These are phyloP conservation scores for Smutsia temminckii DNA, from an alignment of 2,797 vertebrate genomes.

Conservation along the genomic window DNA sequence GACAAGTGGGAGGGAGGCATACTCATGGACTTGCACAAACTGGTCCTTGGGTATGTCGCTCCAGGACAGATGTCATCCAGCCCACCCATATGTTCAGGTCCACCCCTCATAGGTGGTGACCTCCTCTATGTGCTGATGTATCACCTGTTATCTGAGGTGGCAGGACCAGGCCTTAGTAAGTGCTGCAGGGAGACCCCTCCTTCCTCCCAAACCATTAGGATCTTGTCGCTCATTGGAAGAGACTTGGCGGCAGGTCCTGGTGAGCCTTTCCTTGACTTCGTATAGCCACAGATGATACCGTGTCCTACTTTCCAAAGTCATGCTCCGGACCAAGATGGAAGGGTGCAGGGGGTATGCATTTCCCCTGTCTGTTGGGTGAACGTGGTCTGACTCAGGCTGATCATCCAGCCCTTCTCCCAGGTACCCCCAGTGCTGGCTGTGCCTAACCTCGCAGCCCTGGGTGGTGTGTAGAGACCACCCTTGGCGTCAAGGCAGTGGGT, in stretches of 20 bases:
- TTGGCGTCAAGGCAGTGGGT: not conserved
- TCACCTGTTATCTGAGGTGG: not conserved
- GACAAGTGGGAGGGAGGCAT: fast-evolving
- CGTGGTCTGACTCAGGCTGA: not conserved
- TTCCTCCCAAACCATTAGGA: not conserved
- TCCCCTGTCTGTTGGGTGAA: not conserved
- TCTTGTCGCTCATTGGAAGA: not conserved
- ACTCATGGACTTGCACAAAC: not conserved
- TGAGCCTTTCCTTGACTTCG: not conserved
- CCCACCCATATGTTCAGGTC: not conserved
- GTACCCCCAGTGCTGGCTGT: not conserved
- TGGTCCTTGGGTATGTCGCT: not conserved
- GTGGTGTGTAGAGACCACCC: not conserved
- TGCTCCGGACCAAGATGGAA: not conserved
- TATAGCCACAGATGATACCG: too few species aligned
- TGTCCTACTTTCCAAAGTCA: not conserved
- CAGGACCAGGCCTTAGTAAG: too few species aligned
- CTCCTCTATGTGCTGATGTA: not conserved
- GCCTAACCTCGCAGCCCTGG: too few species aligned
- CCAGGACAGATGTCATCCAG: not conserved
- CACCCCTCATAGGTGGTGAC: not conserved
- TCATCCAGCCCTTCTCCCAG: not conserved
- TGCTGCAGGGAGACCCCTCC: too few species aligned
- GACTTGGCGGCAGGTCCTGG: too few species aligned
- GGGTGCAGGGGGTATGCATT: not conserved